Conservation (phyloP, 30 jellyfish, hydroid and myxozoan species). For the Aurelia aurita complex sp. Pacific region DNA sequence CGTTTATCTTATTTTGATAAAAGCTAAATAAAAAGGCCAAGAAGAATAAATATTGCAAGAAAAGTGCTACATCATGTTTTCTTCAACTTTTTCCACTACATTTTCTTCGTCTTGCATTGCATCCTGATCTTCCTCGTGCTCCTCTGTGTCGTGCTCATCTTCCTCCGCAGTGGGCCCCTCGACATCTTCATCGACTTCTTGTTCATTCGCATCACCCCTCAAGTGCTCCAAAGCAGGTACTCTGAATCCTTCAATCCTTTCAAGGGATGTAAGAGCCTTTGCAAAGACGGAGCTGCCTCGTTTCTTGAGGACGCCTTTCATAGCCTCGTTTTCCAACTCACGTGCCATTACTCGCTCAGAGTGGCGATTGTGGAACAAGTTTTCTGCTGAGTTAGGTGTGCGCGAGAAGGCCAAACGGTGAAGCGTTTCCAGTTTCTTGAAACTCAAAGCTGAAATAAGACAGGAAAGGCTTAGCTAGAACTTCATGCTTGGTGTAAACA, state of each 20-base stretch:
- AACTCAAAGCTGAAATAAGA: conserved; percentile 3
- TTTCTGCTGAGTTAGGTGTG: conserved; percentile 19
- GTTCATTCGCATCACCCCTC: conserved; percentile 14
- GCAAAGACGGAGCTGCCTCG: conserved; percentile 18
- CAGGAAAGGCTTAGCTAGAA: too few relatives aligned
- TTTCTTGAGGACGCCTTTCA: conserved; percentile 10
- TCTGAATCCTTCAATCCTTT: conserved; percentile 22
- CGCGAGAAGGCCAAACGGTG: conserved; percentile 18
- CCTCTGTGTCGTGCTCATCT: too few relatives aligned
- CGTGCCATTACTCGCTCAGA: conserved; percentile 15
- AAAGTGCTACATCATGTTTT: too few relatives aligned
- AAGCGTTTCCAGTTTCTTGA: neutral
- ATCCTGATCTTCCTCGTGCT: too few relatives aligned
- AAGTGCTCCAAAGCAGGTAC: neutral
- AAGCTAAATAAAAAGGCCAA: too few relatives aligned
- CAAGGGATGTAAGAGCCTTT: conserved; percentile 7
- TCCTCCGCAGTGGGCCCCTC: too few relatives aligned
- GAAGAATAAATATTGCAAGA: too few relatives aligned
- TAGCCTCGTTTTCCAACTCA: conserved; percentile 28
- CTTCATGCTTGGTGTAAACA: too few relatives aligned
- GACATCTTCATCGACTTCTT: neutral
- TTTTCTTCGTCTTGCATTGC: too few relatives aligned
- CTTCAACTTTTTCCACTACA: too few relatives aligned
- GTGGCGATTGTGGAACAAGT: conserved; percentile 7
- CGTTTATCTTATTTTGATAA: too few relatives aligned